phyloP scores from a whole-genome alignment of 2,888 invertebrate species.

The Pollenia angustigena region DNA sequence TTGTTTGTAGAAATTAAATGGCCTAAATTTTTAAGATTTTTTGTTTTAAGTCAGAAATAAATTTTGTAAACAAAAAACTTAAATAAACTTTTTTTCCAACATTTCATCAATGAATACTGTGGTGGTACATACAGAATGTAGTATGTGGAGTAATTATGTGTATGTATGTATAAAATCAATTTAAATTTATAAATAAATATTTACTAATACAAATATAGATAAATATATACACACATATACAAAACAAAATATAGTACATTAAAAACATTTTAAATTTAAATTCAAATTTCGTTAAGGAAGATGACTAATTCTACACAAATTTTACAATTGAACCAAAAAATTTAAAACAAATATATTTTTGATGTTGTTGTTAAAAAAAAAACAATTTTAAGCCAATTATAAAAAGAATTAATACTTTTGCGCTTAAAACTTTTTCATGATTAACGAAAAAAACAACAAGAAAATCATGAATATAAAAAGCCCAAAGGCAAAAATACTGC shows the following conservation, averaged over 20 bases:
- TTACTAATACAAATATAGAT: not conserved
- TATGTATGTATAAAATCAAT: no score
- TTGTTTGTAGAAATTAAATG: not conserved
- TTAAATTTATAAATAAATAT: no score
- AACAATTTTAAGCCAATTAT: not conserved
- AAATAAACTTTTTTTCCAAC: slow-evolving; percentile 12
- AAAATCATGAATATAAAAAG: not conserved
- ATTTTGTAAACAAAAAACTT: slow-evolving; percentile 44
- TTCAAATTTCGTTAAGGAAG: slow-evolving; percentile 35
- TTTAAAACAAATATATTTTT: slow-evolving; percentile 23
- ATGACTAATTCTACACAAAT: slow-evolving; percentile 63
- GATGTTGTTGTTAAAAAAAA: not conserved
- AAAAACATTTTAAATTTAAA: slow-evolving; percentile 37
- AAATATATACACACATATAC: not conserved
- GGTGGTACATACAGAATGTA: no score
- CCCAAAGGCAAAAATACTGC: not conserved
- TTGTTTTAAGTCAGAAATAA: slow-evolving; percentile 31
- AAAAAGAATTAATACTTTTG: slow-evolving; percentile 28
- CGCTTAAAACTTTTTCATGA: slow-evolving; percentile 15
- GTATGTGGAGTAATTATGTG: no score
- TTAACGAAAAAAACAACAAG: slow-evolving; percentile 24
- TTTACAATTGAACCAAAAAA: slow-evolving; percentile 64
- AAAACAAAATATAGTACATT: not conserved
- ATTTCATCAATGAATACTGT: slow-evolving; percentile 39
- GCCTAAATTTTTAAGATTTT: not conserved